A percentile compares a stretch with the other conserved stretches of the same genome.
These are phyloP conservation scores for Trimorus sp. DNA, from an alignment of 2,888 invertebrate species.

Conservation along the genomic window DNA sequence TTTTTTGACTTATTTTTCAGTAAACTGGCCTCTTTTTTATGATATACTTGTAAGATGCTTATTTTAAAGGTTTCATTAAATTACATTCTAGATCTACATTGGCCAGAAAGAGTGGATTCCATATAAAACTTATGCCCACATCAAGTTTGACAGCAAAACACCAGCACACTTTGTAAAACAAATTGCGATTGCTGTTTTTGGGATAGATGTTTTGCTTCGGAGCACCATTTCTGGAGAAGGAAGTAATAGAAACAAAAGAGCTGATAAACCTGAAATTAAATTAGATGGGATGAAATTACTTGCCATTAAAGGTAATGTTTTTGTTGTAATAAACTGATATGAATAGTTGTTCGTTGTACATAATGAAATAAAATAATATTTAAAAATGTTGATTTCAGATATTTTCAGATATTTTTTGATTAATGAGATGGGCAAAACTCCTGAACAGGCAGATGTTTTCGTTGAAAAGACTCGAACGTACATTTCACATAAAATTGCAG, in stretches of 20 bases:
- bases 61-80: not conserved
- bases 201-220: not conserved
- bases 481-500: conserved; percentile 2
- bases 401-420: conserved; percentile 1
- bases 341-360: no score
- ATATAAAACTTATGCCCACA: conserved; percentile 7
- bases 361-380: no score
- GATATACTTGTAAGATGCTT: no score
- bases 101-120: conserved; percentile 10
- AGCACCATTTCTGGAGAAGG: not conserved
- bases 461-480: conserved; percentile 4
- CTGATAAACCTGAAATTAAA: not conserved
- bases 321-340: no score
- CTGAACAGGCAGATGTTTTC: not conserved
- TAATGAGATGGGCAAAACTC: conserved; percentile 1
- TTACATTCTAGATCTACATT: conserved; percentile 9
- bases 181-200: conserved; percentile 20
- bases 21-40: no score
- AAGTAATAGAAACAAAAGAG: conserved; percentile 16
- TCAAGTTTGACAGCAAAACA: conserved; percentile 27
- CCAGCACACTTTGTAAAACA: conserved; percentile 27
- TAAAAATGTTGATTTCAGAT: not conserved
- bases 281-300: conserved; percentile 12
- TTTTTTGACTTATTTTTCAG: not conserved
- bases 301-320: conserved; percentile 17